phyloP scores from a whole-genome alignment of 2,888 invertebrate species.

The Nymphalis c-album region DNA sequence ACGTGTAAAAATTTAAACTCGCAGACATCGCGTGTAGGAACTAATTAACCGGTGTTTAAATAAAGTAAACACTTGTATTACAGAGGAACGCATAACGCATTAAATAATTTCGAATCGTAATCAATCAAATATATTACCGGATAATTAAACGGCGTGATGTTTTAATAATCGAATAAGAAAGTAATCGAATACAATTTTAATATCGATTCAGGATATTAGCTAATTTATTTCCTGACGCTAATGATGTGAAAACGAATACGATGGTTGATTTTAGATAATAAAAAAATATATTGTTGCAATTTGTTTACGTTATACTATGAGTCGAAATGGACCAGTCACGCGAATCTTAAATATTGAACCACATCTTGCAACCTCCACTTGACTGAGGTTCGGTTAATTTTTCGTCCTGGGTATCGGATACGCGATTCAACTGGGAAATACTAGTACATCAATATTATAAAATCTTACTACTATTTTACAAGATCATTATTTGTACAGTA shows the following conservation, averaged over 20 bases:
- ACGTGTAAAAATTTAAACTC: conserved; percentile 2
- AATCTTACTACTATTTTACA: too few relatives aligned
- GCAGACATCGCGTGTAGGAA: conserved; percentile 26
- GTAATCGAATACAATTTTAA: background rate
- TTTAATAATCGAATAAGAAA: conserved; percentile 11
- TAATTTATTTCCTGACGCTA: conserved; percentile 15
- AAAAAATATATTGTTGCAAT: too few relatives aligned
- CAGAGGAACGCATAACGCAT: conserved; percentile 26
- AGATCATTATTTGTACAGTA: too few relatives aligned
- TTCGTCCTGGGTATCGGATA: too few relatives aligned
- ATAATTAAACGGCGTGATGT: conserved; percentile 8
- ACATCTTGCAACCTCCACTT: too few relatives aligned
- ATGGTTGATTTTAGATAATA: background rate
- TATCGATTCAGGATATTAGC: conserved; percentile 8
- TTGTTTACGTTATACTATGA: too few relatives aligned
- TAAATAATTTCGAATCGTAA: conserved; percentile 23
- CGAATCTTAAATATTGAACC: too few relatives aligned
- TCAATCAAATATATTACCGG: conserved; percentile 9
- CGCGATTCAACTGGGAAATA: too few relatives aligned
- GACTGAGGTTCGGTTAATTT: too few relatives aligned
- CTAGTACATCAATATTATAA: too few relatives aligned
- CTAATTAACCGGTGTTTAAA: conserved; percentile 18
- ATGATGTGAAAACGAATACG: background rate
- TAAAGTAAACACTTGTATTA: conserved; percentile 24
- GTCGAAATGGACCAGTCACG: too few relatives aligned